A percentile compares a stretch with the other conserved stretches of the same genome.
Evolutionary conservation across 2,113 vertebrate genomes (phyloP).

Genomic region (Clarias gariepinus): DNA sequence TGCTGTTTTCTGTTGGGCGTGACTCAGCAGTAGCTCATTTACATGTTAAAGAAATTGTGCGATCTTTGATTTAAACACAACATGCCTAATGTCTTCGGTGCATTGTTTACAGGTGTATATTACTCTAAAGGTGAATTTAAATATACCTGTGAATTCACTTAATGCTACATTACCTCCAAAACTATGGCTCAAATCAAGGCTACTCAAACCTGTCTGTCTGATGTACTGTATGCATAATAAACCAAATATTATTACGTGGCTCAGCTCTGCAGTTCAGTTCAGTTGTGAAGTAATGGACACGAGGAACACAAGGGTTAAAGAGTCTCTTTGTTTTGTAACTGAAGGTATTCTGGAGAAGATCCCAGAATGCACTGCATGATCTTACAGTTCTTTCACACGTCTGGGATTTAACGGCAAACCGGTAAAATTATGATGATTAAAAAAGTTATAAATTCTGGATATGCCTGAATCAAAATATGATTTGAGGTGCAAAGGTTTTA

Average conservation of each 20-base stretch:
- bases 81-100: background rate
- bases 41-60: no score
- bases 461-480: background rate
- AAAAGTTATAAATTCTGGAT: background rate
- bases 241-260: background rate
- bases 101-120: background rate
- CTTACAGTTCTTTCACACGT: background rate
- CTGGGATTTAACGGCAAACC: background rate
- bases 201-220: background rate
- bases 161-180: background rate
- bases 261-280: background rate
- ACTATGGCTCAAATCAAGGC: background rate
- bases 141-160: background rate
- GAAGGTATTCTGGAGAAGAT: conserved; percentile 1
- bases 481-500: background rate
- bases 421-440: background rate
- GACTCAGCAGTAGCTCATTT: no score
- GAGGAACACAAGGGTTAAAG: background rate
- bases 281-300: background rate
- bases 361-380: background rate
- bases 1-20: no score
- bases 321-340: background rate
- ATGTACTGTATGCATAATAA: background rate
- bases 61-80: background rate
- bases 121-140: background rate